phyloP scores from a whole-genome alignment of 2,888 invertebrate genomes.

The Euclidia mi region DNA sequence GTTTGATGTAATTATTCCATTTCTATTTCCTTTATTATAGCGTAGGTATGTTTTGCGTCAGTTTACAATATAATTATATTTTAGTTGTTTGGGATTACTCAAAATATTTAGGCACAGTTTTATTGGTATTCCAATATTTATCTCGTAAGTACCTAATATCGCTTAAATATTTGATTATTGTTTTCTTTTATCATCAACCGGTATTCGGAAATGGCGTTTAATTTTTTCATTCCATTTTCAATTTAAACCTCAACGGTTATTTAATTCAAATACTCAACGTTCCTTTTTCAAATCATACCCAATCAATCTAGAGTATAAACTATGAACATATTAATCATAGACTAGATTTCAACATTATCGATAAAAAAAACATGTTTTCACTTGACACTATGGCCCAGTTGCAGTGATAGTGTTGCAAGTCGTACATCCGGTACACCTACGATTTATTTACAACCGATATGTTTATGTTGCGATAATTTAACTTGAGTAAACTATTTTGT shows the following conservation, averaged over 20 bases:
- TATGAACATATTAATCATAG: conserved; percentile 46
- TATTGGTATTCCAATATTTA: no score
- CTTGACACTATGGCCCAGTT: conserved; percentile 54
- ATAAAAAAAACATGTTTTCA: conserved; percentile 51
- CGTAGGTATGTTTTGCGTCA: conserved; percentile 2
- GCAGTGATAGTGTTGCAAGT: conserved; percentile 45
- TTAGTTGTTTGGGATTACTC: neutral
- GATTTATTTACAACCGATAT: conserved; percentile 29
- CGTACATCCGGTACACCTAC: conserved; percentile 44
- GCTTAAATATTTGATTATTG: no score
- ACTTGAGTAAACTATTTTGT: conserved; percentile 27
- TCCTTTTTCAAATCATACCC: conserved; percentile 23
- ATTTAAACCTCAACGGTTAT: neutral
- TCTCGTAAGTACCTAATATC: no score
- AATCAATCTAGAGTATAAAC: conserved; percentile 33
- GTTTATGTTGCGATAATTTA: conserved; percentile 35
- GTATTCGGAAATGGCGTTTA: no score
- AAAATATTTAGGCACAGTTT: neutral
- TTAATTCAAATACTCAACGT: neutral
- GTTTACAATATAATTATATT: neutral
- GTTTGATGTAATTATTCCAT: conserved; percentile 10
- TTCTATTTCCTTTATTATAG: conserved; percentile 5
- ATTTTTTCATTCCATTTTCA: neutral
- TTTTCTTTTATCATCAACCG: no score
- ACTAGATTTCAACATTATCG: conserved; percentile 45